phyloP scores from a whole-genome alignment of 2,113 vertebrate species.

The Empidonax traillii region DNA sequence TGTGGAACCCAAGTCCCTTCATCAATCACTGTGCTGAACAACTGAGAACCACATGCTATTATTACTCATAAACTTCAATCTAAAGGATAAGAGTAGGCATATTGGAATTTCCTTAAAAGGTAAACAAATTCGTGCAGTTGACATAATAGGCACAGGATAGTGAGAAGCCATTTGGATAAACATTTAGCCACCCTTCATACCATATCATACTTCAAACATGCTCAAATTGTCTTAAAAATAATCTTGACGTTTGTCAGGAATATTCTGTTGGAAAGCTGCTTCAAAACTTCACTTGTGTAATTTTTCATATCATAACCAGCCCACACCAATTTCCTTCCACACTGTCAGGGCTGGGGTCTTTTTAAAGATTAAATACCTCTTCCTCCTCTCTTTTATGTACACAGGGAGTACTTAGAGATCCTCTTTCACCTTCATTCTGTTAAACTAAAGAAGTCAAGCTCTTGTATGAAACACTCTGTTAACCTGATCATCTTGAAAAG shows the following conservation, averaged over 20 bases:
- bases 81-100: neutral
- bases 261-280: neutral
- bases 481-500: neutral
- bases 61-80: neutral
- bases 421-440: neutral
- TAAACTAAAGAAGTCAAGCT: neutral
- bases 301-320: neutral
- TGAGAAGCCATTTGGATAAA: neutral
- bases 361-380: neutral
- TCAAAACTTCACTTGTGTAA: neutral
- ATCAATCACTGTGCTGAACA: neutral
- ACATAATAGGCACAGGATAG: neutral
- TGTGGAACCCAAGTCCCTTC: neutral
- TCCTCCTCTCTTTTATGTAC: neutral
- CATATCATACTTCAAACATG: neutral
- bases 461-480: neutral
- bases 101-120: neutral
- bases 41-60: accelerated
- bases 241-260: neutral
- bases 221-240: neutral
- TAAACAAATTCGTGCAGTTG: neutral
- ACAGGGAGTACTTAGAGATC: neutral
- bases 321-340: neutral
- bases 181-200: neutral
- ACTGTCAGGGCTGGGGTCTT: accelerated